Base-by-base conservation (phyloP, 92 coral and sea anemone genomes). In the Umimayanthus chanpuru region DNA sequence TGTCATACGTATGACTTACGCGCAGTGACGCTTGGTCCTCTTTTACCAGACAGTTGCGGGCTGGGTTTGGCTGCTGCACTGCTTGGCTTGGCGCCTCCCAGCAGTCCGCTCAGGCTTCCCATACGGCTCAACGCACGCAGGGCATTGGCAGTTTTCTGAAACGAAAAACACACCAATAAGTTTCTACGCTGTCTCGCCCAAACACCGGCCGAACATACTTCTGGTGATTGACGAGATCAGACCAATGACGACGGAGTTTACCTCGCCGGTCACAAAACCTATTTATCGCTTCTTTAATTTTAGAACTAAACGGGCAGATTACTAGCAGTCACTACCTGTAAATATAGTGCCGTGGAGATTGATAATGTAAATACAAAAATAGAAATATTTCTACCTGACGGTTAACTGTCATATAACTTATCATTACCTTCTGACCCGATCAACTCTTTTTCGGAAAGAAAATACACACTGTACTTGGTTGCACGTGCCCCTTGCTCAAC, bases 91-190 rank as follows among this genome's bases (percentile, higher is more conserved):
- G 79, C 81, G 44, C 94, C 98, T 44, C 94, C 96, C 86, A 93
- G 65, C 44, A 92, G 88, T 11, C 94, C 94, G 25, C 96, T 94
- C 81, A 96, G 85, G 21, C 95, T 93, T 18, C 99, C 99, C 92
- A 96, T 91, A 50, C 96, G 93, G 80, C 98, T 96, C 77, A 96
- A 70, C 43, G 99, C 99, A 56, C 99, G 99, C 77, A 96, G 90
- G 53, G 99, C 99, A 71, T 96, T 96, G 76, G 97, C 96, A 41
- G 99, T 95, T 96, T 96, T 95, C 99, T 96, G 66, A 81, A 53
- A 53, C 58, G 58, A 53, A 53, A 53, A 15, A 53, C 58, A 20
- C 58, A 11, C 58, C 58, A 53, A 12, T 53, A 53, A 12, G 11
- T 12, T 53, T 53, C 58, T 53, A 53, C 58, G 14, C 58, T 2